Percentiles rank a stretch among this genome's conserved stretches.
These are phyloP conservation scores for Caenorhabditis wallacei DNA, from an alignment of 2,888 invertebrate genomes.

Conservation along the genomic window DNA sequence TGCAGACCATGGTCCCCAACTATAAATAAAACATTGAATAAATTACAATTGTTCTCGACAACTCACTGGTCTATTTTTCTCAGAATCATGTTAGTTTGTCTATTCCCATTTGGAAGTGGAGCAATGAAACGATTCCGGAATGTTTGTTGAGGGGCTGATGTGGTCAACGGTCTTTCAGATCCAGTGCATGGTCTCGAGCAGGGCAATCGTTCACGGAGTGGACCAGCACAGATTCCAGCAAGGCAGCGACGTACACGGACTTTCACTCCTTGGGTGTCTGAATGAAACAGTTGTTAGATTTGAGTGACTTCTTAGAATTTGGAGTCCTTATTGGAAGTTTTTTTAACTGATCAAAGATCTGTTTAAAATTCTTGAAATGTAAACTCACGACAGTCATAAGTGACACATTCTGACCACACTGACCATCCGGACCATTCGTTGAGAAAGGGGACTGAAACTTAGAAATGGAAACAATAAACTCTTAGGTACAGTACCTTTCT, in stretches of 20 bases:
- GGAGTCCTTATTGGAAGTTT: too few relatives aligned
- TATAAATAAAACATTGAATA: not conserved
- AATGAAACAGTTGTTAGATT: not conserved
- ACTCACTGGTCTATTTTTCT: constrained; percentile 54
- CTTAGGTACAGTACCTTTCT: constrained; percentile 42
- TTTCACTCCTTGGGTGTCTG: constrained; percentile 64
- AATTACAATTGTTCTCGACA: not conserved
- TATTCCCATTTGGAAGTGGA: constrained; percentile 48
- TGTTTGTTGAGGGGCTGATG: constrained; percentile 56
- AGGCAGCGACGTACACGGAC: constrained; percentile 69
- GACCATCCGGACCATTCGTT: constrained; percentile 75
- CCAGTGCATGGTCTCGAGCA: constrained; percentile 61
- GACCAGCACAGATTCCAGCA: constrained; percentile 68
- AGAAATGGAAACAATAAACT: not conserved
- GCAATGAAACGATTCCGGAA: constrained; percentile 57
- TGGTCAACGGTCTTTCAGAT: constrained; percentile 31
- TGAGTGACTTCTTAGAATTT: too few relatives aligned
- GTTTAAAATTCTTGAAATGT: not conserved
- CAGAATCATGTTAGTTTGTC: constrained; percentile 47
- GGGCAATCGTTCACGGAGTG: constrained; percentile 50
- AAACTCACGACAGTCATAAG: constrained; percentile 65
- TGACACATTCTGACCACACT: constrained; percentile 70
- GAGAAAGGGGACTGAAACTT: constrained; percentile 61
- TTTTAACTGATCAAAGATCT: too few relatives aligned
- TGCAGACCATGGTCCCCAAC: constrained; percentile 70